phyloP scores from a whole-genome alignment of 2,113 vertebrate genomes.

The Tautogolabrus adspersus region DNA sequence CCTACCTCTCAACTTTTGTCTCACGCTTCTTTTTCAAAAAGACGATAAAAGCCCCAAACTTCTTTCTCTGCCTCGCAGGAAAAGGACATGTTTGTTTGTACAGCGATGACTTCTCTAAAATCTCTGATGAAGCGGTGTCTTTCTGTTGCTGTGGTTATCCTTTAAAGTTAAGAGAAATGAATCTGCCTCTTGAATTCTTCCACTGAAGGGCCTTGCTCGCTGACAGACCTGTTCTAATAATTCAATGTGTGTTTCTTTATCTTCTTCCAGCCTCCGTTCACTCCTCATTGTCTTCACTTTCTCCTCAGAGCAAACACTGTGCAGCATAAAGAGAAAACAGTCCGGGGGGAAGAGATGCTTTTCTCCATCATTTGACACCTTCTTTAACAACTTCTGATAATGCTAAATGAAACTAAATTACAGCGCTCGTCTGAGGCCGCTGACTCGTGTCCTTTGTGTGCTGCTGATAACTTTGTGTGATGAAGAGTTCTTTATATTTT shows the following conservation, averaged over 20 bases:
- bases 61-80: neutral
- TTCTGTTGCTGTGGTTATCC: too few species aligned
- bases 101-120: neutral
- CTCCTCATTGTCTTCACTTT: slow-evolving; percentile 7
- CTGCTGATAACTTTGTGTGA: neutral
- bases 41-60: neutral
- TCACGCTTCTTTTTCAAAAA: neutral
- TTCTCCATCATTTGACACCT: neutral
- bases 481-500: neutral
- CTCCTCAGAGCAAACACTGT: neutral
- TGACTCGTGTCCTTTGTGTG: neutral
- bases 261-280: neutral
- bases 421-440: neutral
- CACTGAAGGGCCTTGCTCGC: too few species aligned
- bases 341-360: neutral
- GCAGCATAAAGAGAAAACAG: slow-evolving; percentile 1
- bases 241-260: slow-evolving; percentile 16
- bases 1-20: neutral
- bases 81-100: neutral
- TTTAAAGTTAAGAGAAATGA: neutral
- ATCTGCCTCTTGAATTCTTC: neutral
- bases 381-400: neutral
- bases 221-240: slow-evolving; percentile 30
- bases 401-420: neutral
- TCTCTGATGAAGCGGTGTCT: neutral